Conservation (phyloP, 2,888 invertebrate genomes). For the Cheilosia pagana region DNA sequence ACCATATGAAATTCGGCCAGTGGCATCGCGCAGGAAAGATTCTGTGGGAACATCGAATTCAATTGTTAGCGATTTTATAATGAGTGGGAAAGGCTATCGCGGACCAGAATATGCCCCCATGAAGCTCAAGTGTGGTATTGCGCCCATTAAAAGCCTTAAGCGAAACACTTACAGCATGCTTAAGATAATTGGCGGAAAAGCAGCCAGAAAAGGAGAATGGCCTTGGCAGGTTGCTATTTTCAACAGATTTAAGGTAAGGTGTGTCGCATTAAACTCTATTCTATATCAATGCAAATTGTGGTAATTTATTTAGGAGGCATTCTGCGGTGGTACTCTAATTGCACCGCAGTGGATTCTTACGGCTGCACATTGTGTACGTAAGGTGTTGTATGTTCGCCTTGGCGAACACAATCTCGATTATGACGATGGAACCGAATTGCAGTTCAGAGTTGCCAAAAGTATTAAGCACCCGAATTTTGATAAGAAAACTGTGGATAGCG, state of each 20-base stretch:
- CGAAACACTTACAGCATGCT: conserved; percentile 86
- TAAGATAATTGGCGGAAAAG: conserved; percentile 94
- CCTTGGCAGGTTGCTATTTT: conserved; percentile 97
- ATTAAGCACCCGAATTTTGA: conserved; percentile 94
- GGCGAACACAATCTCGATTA: conserved; percentile 93
- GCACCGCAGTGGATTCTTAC: conserved; percentile 93
- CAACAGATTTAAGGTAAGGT: conserved; percentile 89
- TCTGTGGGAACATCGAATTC: conserved; percentile 78
- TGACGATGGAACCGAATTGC: conserved; percentile 90
- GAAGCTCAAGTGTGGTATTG: conserved; percentile 83
- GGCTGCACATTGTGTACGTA: conserved; percentile 93
- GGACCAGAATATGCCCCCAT: conserved; percentile 82
- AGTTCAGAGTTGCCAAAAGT: conserved; percentile 89
- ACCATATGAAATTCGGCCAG: conserved; percentile 79
- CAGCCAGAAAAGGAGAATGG: conserved; percentile 93
- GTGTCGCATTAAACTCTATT: conserved; percentile 20
- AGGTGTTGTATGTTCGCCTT: conserved; percentile 90
- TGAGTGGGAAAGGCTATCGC: conserved; percentile 82
- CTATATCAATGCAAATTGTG: conserved; percentile 24
- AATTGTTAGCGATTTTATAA: conserved; percentile 80
- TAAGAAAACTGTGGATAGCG: conserved; percentile 95
- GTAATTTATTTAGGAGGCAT: conserved; percentile 88
- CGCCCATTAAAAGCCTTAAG: conserved; percentile 79
- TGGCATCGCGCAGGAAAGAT: conserved; percentile 78
- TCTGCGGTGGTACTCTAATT: conserved; percentile 94